These are phyloP conservation scores for Cistogaster globosa DNA, from an alignment of 2,888 invertebrate genomes.

Conservation along the genomic window DNA sequence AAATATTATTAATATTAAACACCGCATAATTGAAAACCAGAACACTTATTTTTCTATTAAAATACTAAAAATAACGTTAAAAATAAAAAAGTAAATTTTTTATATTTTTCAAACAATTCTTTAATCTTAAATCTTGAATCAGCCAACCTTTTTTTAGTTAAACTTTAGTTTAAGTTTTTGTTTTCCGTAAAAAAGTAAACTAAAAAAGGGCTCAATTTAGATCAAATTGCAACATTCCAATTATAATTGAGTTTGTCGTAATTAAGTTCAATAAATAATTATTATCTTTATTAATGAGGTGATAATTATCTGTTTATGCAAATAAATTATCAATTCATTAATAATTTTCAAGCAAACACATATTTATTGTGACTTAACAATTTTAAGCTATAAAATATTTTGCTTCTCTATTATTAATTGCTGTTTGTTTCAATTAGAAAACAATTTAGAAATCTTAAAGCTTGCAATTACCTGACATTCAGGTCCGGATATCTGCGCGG, in stretches of 20 bases:
- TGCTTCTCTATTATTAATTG: conserved; percentile 40
- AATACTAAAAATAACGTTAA: too few relatives aligned
- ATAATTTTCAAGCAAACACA: background rate
- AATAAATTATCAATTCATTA: conserved; percentile 42
- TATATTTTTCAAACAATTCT: too few relatives aligned
- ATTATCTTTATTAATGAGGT: conserved; percentile 15
- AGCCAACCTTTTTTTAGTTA: too few relatives aligned
- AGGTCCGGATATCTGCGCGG: background rate
- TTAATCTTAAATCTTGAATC: too few relatives aligned
- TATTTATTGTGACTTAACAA: conserved; percentile 26
- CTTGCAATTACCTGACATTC: background rate
- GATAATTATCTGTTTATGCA: conserved; percentile 30
- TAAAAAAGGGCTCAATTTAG: background rate
- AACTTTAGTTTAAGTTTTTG: too few relatives aligned
- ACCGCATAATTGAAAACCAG: too few relatives aligned
- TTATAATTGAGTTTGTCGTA: background rate
- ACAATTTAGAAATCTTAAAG: conserved; percentile 4
- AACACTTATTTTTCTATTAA: too few relatives aligned
- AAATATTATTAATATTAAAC: too few relatives aligned
- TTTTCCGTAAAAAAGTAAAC: too few relatives aligned
- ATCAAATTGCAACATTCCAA: background rate
- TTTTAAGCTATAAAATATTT: conserved; percentile 30
- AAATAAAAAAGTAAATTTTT: too few relatives aligned
- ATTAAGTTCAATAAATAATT: background rate
- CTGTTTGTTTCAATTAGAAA: conserved; percentile 14